Evolutionary conservation across 2,113 vertebrate genomes (phyloP).

Genomic region (Andinoacara biseriatus): DNA sequence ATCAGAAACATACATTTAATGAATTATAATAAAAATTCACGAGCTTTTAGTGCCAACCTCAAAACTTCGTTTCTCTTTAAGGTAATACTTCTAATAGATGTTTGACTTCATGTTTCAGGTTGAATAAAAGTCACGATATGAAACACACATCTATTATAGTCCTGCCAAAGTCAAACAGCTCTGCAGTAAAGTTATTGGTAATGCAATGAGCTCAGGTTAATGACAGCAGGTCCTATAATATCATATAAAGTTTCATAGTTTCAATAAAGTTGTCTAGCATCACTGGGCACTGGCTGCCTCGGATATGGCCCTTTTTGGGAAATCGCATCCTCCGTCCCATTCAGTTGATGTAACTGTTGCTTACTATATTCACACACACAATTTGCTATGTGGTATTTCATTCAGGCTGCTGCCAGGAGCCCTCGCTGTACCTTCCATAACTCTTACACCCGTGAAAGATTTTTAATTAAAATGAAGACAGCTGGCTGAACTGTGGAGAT

Average conservation of each 20-base stretch:
- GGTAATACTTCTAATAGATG: constrained; percentile 29
- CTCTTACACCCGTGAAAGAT: constrained; percentile 77
- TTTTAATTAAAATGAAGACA: constrained; percentile 83
- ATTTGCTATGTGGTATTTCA: constrained; percentile 76
- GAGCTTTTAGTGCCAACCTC: constrained; percentile 21
- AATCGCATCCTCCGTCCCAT: constrained; percentile 61
- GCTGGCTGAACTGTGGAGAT: constrained; percentile 76
- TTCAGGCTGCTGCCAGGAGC: constrained; percentile 70
- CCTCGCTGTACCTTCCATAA: constrained; percentile 74
- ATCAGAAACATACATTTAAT: constrained; percentile 11
- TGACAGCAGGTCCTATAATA: constrained; percentile 60
- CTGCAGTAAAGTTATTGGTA: constrained; percentile 60
- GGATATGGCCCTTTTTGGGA: constrained; percentile 65
- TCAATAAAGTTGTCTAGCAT: constrained; percentile 71
- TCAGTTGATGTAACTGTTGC: constrained; percentile 71
- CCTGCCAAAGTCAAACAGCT: constrained; percentile 65
- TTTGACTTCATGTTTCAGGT: constrained; percentile 62
- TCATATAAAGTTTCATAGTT: constrained; percentile 69
- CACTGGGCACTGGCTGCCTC: constrained; percentile 48
- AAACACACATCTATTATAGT: constrained; percentile 44
- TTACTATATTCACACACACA: constrained; percentile 68
- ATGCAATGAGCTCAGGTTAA: constrained; percentile 70
- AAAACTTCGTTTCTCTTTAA: constrained; percentile 30
- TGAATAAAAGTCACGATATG: constrained; percentile 63
- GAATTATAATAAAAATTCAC: constrained; percentile 27